Conservation (phyloP, 2,113 vertebrate species). For the Neopipo cinnamomea region DNA sequence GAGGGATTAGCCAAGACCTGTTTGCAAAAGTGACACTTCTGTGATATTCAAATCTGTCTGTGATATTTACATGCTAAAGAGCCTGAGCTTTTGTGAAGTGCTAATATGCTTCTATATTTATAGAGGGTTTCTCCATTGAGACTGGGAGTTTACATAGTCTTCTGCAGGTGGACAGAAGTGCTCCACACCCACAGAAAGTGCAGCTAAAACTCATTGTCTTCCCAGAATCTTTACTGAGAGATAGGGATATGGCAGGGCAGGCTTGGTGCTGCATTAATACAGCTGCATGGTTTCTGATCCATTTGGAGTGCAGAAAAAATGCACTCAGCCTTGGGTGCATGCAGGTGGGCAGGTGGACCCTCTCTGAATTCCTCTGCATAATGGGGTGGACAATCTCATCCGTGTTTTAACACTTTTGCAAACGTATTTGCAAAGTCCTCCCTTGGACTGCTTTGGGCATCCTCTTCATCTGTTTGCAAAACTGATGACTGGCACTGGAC, state of each 20-base stretch:
- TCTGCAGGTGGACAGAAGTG: not conserved
- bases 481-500: not conserved
- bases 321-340: not conserved
- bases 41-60: not conserved
- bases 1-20: not conserved
- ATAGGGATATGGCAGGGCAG: too few relatives aligned
- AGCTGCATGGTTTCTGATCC: not conserved
- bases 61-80: not conserved
- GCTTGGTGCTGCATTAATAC: fast-evolving
- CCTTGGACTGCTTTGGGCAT: not conserved
- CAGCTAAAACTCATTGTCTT: not conserved
- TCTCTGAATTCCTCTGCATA: not conserved
- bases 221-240: not conserved
- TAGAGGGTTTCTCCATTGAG: not conserved
- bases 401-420: not conserved
- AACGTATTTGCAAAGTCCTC: not conserved
- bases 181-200: not conserved
- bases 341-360: not conserved
- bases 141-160: not conserved
- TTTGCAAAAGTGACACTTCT: not conserved
- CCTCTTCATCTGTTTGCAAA: not conserved
- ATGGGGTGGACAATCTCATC: not conserved
- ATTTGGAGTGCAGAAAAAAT: not conserved
- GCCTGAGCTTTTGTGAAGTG: not conserved
- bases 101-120: not conserved